Evolutionary conservation across 2,113 vertebrate species (phyloP).

Genomic region (Periophthalmodon schlosseri): DNA sequence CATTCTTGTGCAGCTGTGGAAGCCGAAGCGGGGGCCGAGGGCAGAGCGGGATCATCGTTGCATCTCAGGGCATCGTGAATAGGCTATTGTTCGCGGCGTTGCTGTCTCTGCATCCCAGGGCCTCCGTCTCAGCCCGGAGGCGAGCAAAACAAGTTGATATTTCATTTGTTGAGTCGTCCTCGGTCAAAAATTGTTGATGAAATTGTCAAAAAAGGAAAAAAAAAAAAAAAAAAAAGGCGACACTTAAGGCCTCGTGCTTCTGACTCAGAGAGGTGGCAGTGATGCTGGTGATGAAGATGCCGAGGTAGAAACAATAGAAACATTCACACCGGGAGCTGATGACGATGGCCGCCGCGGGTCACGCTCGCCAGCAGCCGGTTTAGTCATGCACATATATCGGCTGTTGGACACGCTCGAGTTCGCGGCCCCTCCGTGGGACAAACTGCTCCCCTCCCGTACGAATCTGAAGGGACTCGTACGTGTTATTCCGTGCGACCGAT

Average conservation of each 20-base stretch:
- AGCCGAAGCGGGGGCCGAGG: conserved; percentile 70
- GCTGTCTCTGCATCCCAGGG: conserved; percentile 73
- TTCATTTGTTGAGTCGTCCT: neutral
- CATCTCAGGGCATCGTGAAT: conserved; percentile 79
- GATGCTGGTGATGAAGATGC: conserved; percentile 53
- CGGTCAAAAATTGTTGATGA: neutral
- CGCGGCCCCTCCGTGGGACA: conserved; percentile 6
- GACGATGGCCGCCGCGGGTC: conserved; percentile 54
- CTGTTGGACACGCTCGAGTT: conserved; percentile 35
- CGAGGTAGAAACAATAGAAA: conserved; percentile 57
- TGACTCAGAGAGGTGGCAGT: conserved; percentile 51
- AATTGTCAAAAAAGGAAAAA: neutral
- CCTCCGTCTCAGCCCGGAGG: conserved; percentile 60
- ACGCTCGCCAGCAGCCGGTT: conserved; percentile 54
- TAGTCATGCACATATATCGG: conserved; percentile 56
- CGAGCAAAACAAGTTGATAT: conserved; percentile 18
- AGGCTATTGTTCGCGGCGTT: conserved; percentile 76
- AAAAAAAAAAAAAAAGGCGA: no score
- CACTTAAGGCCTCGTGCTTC: conserved; percentile 7
- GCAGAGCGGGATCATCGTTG: conserved; percentile 75
- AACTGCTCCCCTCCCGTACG: conserved; percentile 2
- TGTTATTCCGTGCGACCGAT: neutral
- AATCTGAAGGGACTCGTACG: neutral
- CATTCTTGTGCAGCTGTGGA: conserved; percentile 84
- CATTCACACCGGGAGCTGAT: conserved; percentile 60